Base-by-base conservation (phyloP, 2,113 vertebrate species). In the Mirza zaza region DNA sequence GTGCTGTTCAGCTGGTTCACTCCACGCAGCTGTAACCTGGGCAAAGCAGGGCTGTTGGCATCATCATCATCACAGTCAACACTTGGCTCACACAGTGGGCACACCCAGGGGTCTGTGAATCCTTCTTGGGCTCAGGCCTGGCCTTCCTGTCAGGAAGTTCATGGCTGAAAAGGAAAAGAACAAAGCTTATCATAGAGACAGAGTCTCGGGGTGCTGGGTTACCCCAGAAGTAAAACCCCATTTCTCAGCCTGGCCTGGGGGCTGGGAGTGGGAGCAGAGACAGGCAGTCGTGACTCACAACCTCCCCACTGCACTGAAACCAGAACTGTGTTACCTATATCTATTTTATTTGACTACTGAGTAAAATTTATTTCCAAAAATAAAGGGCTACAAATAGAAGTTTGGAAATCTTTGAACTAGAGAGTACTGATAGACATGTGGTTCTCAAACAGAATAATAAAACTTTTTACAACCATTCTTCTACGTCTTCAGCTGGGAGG, bases 391-490 rank as follows among this genome's bases (percentile, higher is more conserved):
- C 84, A 86, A 86, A 89, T 57, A 87, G 61, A 85, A 87, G 61
- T 85, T 76, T 71, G 82, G 23, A 93, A 96, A 87, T 68, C 50
- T 97, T 87, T 90, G 84, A 92, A 73, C 50, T 50, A 68, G 12
- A 52, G 8, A 11, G 39, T 70, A 68, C 55, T 27, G 4, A 76
- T 14, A 77, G 79, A 32, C 48, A 48, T n/a, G 68, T 68, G 61
- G 55, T 52, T 96, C 71, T 90, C 48, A 2, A 63, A 76, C 39
- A 75, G 52, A 79, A 63, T 8, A 82, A 63, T 50, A 63, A 83
- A 83, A 96, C 27, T 55, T 79, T 81, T 85, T 59, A 92, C 39
- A 87, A n/a, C 29, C 32, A 12, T 68, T 73, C 71, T 92, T 88
- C 50, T 39, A 52, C 75, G 93, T 90, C 21, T 80, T 80, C 15